phyloP scores from a whole-genome alignment of 2,797 vertebrate species.

The Cottoperca gobio region DNA sequence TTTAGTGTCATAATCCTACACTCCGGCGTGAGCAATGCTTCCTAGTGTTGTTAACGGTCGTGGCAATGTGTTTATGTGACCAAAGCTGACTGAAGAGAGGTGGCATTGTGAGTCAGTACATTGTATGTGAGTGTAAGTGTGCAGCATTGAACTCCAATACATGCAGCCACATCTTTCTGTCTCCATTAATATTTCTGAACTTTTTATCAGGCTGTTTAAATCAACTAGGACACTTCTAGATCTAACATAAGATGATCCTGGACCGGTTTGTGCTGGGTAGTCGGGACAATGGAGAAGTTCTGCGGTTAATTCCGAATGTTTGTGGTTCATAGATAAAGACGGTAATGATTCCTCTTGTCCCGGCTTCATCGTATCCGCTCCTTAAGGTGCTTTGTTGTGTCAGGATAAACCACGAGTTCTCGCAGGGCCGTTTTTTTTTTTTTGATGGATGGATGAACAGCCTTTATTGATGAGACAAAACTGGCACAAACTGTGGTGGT shows the following conservation, averaged over 20 bases:
- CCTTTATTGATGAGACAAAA: conserved; percentile 6
- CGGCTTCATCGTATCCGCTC: not conserved
- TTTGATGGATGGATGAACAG: not conserved
- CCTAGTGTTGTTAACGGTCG: conserved; percentile 1
- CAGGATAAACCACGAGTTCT: not conserved
- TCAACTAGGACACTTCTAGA: not conserved
- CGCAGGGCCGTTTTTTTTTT: not conserved
- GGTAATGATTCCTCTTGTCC: not conserved
- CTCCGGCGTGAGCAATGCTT: not conserved
- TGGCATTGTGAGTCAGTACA: not conserved
- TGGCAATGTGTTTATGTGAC: conserved; percentile 16
- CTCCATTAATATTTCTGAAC: not conserved
- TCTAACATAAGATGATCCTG: not conserved
- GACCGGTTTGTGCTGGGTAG: not conserved
- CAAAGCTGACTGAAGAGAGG: not conserved
- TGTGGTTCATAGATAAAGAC: conserved; percentile 2
- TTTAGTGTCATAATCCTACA: not conserved
- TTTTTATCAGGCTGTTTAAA: not conserved
- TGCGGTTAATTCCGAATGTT: not conserved
- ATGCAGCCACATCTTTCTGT: not conserved
- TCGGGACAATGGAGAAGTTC: not conserved
- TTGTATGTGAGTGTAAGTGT: not conserved
- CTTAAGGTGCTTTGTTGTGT: not conserved
- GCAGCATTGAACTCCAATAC: not conserved
- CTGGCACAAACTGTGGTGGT: not conserved